Conservation (phyloP, 2,797 vertebrate genomes). For the Sebastes oblongus region DNA sequence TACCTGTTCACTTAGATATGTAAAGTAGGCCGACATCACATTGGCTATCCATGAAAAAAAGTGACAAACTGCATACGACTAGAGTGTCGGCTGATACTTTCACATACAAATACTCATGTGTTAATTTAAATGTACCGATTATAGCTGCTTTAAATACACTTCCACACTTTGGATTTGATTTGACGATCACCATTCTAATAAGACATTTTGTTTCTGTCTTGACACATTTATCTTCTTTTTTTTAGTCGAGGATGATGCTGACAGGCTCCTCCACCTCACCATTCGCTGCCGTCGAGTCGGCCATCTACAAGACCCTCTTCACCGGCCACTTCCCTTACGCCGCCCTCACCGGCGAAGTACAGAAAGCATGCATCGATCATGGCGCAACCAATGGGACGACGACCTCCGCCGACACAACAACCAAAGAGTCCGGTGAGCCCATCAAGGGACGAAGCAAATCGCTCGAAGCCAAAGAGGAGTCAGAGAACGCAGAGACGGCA, state of each 20-base stretch:
- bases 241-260: conserved; percentile 89
- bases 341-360: conserved; percentile 57
- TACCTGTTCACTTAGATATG: not conserved
- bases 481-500: not conserved
- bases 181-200: not conserved
- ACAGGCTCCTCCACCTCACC: conserved; percentile 80
- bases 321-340: conserved; percentile 69
- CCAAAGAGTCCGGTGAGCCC: conserved; percentile 34
- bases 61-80: not conserved
- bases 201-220: not conserved
- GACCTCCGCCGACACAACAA: not conserved
- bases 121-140: not conserved
- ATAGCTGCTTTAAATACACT: not conserved
- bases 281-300: conserved; percentile 84
- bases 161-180: not conserved
- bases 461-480: conserved; percentile 57
- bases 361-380: conserved; percentile 10
- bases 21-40: not conserved
- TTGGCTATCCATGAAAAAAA: not conserved
- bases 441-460: conserved; percentile 10
- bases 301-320: conserved; percentile 86
- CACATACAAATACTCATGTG: not conserved
- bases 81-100: not conserved
- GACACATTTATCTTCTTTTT: not conserved
- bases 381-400: not conserved